Evolutionary conservation across 2,888 invertebrate genomes (phyloP).

Genomic region (Leptinotarsa tumamoca): DNA sequence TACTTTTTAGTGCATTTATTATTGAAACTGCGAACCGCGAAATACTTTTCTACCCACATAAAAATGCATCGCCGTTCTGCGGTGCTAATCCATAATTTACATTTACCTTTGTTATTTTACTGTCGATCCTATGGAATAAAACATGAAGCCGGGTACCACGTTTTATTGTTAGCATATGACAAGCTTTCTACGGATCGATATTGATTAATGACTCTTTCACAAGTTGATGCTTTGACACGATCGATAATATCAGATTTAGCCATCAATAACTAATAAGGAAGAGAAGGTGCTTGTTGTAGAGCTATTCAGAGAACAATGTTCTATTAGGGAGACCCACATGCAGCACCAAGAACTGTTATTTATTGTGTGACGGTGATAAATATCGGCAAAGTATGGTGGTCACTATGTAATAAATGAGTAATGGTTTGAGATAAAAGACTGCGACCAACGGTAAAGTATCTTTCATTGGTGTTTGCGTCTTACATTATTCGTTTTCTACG

Average conservation of each 20-base stretch:
- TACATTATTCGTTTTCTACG: no score
- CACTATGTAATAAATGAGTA: neutral
- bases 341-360: slow-evolving; percentile 5
- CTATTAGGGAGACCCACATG: slow-evolving; percentile 7
- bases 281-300: neutral
- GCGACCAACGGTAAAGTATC: neutral
- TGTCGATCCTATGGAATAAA: slow-evolving; percentile 1
- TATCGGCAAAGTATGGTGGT: neutral
- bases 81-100: slow-evolving; percentile 16
- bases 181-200: slow-evolving; percentile 16
- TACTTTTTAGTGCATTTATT: neutral
- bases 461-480: no score
- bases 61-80: neutral
- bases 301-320: slow-evolving; percentile 14
- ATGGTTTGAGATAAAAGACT: neutral
- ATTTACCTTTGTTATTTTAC: slow-evolving; percentile 17
- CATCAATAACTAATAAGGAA: slow-evolving; percentile 16
- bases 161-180: slow-evolving; percentile 13
- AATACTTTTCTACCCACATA: neutral
- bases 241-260: slow-evolving; percentile 12
- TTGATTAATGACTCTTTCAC: slow-evolving; percentile 15
- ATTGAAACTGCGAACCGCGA: neutral
- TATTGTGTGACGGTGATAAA: slow-evolving; percentile 6
- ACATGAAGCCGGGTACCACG: slow-evolving; percentile 8
- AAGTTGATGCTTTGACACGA: slow-evolving; percentile 18